A percentile compares a stretch with the other conserved stretches of the same genome.
These are phyloP conservation scores for Gymnocypris eckloni DNA, from an alignment of 2,797 vertebrate genomes.

Conservation along the genomic window DNA sequence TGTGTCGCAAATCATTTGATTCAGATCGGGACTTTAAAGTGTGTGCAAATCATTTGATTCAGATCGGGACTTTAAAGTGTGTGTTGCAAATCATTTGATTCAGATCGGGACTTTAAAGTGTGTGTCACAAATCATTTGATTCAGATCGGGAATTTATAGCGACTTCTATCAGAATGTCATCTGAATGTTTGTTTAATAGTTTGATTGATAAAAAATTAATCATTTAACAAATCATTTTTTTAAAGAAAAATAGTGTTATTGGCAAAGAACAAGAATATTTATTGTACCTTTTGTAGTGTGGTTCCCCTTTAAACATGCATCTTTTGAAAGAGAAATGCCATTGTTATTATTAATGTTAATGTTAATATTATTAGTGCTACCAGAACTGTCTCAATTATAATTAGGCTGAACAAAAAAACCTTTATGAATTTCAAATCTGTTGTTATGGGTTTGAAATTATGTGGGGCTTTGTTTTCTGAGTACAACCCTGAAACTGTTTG, in stretches of 20 bases:
- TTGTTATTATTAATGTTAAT: not conserved
- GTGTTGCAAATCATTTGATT: fast-evolving
- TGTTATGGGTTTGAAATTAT: not conserved
- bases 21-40: not conserved
- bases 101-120: not conserved
- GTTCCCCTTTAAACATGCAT: not conserved
- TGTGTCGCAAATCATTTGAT: not conserved
- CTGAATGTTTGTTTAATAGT: no score
- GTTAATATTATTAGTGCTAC: not conserved
- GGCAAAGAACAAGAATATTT: not conserved
- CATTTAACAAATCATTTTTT: not conserved
- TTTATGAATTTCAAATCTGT: not conserved
- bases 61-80: not conserved
- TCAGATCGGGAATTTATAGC: no score
- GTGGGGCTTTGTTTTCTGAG: not conserved
- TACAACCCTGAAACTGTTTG: not conserved
- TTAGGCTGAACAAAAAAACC: not conserved
- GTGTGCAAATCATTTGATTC: not conserved
- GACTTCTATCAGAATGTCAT: no score
- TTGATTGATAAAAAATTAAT: no score
- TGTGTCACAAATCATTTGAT: no score
- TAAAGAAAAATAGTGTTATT: not conserved
- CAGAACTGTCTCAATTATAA: not conserved
- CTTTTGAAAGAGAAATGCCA: not conserved
- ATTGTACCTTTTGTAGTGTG: not conserved